Evolutionary conservation across 2,113 vertebrate species (phyloP).

Genomic region (Dipodomys ordii): DNA sequence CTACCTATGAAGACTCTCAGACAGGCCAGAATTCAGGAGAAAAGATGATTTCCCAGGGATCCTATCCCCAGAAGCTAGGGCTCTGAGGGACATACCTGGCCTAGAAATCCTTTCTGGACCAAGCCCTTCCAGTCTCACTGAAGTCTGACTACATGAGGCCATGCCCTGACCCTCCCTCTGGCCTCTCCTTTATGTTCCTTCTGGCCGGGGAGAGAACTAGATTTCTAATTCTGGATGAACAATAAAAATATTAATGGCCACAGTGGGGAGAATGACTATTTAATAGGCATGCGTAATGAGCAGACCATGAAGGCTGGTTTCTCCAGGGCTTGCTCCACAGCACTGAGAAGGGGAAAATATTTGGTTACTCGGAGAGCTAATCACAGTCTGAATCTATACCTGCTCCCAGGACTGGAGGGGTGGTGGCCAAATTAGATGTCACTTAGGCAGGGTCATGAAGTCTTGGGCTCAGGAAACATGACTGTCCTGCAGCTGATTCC

Average conservation of each 20-base stretch:
- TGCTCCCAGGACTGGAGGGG: slow-evolving; percentile 12
- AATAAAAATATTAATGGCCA: neutral
- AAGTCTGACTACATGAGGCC: neutral
- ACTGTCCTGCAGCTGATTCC: neutral
- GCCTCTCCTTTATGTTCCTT: neutral
- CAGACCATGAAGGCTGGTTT: neutral
- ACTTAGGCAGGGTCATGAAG: neutral
- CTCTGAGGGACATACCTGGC: accelerated
- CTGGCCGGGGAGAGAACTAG: neutral
- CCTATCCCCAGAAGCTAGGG: neutral
- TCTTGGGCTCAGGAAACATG: neutral
- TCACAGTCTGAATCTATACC: slow-evolving; percentile 8
- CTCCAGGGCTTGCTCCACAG: neutral
- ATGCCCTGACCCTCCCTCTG: neutral
- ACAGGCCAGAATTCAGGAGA: neutral
- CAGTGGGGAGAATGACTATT: slow-evolving; percentile 8
- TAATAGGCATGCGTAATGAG: neutral
- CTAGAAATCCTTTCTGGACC: neutral
- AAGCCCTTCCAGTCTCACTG: neutral
- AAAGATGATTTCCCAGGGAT: accelerated
- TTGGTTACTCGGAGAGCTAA: slow-evolving; percentile 37
- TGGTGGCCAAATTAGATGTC: neutral
- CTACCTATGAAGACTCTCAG: accelerated
- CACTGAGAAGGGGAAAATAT: slow-evolving; percentile 34
- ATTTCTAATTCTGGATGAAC: slow-evolving; percentile 9